These are phyloP conservation scores for Orchesellides sinensis DNA, from an alignment of 2,888 invertebrate species.

Conservation along the genomic window DNA sequence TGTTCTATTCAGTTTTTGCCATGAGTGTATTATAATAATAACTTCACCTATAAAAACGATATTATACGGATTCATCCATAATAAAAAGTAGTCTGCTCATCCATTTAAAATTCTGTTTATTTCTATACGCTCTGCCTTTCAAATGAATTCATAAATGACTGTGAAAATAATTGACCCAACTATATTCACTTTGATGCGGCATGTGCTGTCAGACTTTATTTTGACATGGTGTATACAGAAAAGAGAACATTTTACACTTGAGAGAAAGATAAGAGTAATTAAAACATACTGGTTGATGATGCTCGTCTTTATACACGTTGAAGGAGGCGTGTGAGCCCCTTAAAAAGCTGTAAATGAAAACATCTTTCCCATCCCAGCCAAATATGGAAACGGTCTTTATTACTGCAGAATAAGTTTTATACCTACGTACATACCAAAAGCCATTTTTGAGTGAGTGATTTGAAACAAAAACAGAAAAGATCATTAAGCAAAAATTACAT, in stretches of 20 bases:
- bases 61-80: too few relatives aligned
- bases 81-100: too few relatives aligned
- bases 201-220: constrained; percentile 10
- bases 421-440: constrained; percentile 30
- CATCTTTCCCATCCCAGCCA: constrained; percentile 30
- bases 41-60: too few relatives aligned
- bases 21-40: too few relatives aligned
- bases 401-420: constrained; percentile 20
- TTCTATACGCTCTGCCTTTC: too few relatives aligned
- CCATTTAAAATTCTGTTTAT: too few relatives aligned
- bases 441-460: too few relatives aligned
- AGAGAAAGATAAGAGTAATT: neutral
- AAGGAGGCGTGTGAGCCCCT: neutral
- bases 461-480: constrained; percentile 59
- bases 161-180: too few relatives aligned
- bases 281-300: neutral
- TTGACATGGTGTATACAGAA: constrained; percentile 17
- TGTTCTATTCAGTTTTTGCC: too few relatives aligned
- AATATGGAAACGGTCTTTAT: constrained; percentile 56
- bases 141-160: too few relatives aligned
- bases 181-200: too few relatives aligned
- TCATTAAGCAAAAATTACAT: constrained; percentile 49
- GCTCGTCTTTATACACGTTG: neutral
- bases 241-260: neutral
- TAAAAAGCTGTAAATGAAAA: constrained; percentile 13